phyloP scores from a whole-genome alignment of 2,113 vertebrate genomes.

The Spea multiplicata region DNA sequence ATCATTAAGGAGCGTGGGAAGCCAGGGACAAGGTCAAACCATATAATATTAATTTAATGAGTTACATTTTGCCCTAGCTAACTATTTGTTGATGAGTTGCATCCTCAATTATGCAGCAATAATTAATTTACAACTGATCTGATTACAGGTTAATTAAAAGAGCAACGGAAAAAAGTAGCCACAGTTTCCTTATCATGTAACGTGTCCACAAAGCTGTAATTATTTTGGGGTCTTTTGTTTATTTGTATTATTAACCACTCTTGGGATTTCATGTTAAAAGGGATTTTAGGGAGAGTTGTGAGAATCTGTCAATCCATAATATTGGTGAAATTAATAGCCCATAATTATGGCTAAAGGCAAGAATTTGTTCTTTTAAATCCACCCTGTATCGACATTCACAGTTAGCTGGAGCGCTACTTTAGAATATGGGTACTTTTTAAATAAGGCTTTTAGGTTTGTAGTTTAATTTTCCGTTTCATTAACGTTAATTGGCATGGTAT shows the following conservation, averaged over 20 bases:
- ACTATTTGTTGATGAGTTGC: constrained; percentile 1
- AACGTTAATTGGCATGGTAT: no score
- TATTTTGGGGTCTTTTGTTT: not conserved
- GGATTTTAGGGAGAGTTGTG: not conserved
- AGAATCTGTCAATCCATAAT: not conserved
- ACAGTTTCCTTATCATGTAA: not conserved
- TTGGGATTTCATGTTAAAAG: not conserved
- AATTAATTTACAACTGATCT: constrained; percentile 14
- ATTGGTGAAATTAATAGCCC: not conserved
- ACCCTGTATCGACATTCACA: no score
- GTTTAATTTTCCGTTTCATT: no score
- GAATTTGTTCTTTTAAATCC: no score
- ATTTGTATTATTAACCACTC: not conserved
- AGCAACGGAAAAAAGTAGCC: not conserved
- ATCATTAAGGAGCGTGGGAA: constrained; percentile 54
- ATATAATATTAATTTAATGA: constrained; percentile 5
- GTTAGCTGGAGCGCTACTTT: no score
- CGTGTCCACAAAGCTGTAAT: not conserved
- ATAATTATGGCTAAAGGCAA: no score
- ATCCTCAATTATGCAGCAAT: not conserved
- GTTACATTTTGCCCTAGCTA: not conserved
- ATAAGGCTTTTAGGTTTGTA: no score
- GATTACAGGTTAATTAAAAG: constrained; percentile 19
- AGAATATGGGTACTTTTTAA: no score
- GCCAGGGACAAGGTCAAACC: constrained; percentile 1